phyloP scores from a whole-genome alignment of 2,113 vertebrate species.

The Clarias magur region DNA sequence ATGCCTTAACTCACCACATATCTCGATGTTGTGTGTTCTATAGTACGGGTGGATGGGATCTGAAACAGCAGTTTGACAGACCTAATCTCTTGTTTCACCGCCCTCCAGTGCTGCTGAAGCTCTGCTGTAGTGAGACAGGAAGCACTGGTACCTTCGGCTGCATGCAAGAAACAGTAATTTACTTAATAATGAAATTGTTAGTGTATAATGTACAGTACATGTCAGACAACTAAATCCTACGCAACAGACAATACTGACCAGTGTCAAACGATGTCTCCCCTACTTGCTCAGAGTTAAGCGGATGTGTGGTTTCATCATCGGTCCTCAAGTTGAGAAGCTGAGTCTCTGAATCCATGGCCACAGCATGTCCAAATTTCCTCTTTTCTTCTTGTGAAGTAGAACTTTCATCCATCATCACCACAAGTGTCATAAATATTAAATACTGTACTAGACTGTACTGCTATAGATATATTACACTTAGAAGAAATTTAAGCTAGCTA shows the following conservation, averaged over 20 bases:
- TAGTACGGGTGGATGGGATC: conserved; percentile 77
- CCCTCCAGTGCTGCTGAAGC: conserved; percentile 85
- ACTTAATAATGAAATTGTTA: neutral
- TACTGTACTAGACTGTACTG: neutral
- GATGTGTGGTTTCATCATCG: neutral
- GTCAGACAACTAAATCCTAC: neutral
- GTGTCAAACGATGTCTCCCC: conserved; percentile 4
- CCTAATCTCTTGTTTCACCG: conserved; percentile 72
- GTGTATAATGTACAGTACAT: neutral
- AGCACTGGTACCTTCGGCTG: conserved; percentile 59
- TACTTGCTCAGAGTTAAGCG: neutral
- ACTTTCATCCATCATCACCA: neutral
- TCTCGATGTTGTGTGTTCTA: conserved; percentile 75
- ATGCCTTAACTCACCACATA: conserved; percentile 81
- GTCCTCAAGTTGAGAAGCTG: conserved; percentile 6
- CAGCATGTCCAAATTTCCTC: neutral
- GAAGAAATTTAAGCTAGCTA: neutral
- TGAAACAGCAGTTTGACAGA: conserved; percentile 84
- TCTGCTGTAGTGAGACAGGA: conserved; percentile 85
- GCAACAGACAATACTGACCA: neutral
- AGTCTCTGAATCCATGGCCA: conserved; percentile 36
- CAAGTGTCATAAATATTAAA: neutral
- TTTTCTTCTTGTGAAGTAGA: neutral
- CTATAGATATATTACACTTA: neutral
- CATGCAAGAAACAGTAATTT: neutral